Evolutionary conservation across 2,113 vertebrate genomes (phyloP).

Genomic region (Colius striatus): DNA sequence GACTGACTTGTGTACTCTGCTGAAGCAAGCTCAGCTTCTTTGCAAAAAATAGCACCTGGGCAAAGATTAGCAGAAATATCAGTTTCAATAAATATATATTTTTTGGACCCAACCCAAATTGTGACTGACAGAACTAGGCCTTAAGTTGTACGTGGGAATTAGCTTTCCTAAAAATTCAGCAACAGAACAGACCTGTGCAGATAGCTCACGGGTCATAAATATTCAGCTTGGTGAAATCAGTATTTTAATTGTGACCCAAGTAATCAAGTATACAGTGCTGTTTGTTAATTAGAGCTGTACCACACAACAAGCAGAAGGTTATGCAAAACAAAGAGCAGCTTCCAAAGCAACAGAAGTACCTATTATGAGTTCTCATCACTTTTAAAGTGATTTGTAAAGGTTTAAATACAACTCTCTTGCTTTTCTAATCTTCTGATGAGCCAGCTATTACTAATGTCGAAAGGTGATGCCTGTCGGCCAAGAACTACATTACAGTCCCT

Average conservation of each 20-base stretch:
- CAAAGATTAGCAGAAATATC: neutral
- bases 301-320: neutral
- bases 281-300: neutral
- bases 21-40: neutral
- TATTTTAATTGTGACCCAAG: slow-evolving; percentile 3
- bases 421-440: slow-evolving; percentile 18
- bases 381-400: neutral
- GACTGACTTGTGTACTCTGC: neutral
- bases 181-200: neutral
- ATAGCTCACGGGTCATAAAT: neutral
- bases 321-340: neutral
- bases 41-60: neutral
- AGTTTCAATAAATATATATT: neutral
- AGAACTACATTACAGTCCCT: slow-evolving; percentile 24
- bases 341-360: neutral
- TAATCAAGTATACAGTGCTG: neutral
- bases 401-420: slow-evolving; percentile 4
- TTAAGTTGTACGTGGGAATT: neutral
- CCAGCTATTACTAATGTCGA: neutral
- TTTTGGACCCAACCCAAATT: neutral
- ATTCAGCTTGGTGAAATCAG: neutral
- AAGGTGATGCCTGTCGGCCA: slow-evolving; percentile 51
- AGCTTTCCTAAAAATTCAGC: neutral
- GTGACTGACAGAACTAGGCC: neutral
- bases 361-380: neutral